Conservation (phyloP, 2,888 invertebrate species). For the Argyresthia goedartella region DNA sequence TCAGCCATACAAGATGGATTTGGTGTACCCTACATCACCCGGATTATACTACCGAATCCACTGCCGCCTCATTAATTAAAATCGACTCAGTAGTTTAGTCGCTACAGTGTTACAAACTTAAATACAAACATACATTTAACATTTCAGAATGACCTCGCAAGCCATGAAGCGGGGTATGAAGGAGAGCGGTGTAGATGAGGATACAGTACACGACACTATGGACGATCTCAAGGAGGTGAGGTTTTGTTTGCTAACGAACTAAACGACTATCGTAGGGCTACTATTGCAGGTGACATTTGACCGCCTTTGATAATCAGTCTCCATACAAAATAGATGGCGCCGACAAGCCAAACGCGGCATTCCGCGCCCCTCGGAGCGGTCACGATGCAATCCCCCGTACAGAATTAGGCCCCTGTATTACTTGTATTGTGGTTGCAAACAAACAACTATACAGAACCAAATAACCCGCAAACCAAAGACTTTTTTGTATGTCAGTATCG, state of each 20-base stretch:
- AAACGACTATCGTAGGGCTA: neutral
- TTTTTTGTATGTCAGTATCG: neutral
- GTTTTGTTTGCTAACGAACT: constrained; percentile 6
- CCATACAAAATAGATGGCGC: neutral
- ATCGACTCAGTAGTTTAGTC: no score
- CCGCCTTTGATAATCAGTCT: no score
- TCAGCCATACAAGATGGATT: no score
- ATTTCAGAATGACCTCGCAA: constrained; percentile 75
- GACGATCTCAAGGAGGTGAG: constrained; percentile 78
- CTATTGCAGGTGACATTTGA: neutral
- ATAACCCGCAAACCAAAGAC: neutral
- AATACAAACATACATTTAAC: no score
- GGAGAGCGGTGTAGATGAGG: constrained; percentile 75
- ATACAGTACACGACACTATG: constrained; percentile 78
- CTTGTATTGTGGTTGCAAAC: neutral
- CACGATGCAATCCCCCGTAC: no score
- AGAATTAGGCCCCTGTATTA: no score
- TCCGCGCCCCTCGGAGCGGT: no score
- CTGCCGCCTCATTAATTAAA: no score
- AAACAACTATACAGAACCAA: neutral
- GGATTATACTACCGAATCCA: no score
- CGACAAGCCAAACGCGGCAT: no score
- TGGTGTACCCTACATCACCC: no score
- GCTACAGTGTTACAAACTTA: no score
- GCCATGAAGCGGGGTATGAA: constrained; percentile 76